Conservation (phyloP, 2,797 vertebrate species). For the Coregonus sp. region DNA sequence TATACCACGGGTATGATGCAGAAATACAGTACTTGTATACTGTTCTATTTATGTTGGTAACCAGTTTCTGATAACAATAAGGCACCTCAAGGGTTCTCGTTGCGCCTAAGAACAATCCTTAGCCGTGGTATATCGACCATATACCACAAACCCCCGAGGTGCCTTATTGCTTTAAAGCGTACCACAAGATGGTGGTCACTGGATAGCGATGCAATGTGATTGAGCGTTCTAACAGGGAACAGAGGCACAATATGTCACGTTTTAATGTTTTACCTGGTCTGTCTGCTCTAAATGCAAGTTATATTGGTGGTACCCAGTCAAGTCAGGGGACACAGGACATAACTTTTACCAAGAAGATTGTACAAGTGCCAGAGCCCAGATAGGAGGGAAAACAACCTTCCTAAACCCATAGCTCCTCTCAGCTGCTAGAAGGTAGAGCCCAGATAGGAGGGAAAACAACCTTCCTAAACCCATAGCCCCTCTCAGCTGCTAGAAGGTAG, state of each 20-base stretch:
- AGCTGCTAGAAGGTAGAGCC: slow-evolving; percentile 54
- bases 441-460: slow-evolving; percentile 35
- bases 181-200: too few relatives aligned
- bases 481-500: slow-evolving; percentile 50
- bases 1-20: too few relatives aligned
- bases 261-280: not conserved
- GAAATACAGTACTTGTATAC: too few relatives aligned
- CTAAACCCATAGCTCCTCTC: slow-evolving; percentile 59
- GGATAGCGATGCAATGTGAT: too few relatives aligned
- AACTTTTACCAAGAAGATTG: not conserved
- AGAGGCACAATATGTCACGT: too few relatives aligned
- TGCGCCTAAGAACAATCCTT: not conserved
- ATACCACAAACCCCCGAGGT: not conserved
- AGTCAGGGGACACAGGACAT: not conserved
- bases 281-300: not conserved
- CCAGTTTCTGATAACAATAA: too few relatives aligned
- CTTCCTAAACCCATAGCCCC: slow-evolving; percentile 57
- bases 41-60: too few relatives aligned
- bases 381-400: slow-evolving; percentile 38
- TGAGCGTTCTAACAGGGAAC: too few relatives aligned
- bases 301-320: not conserved
- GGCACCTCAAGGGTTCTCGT: too few relatives aligned
- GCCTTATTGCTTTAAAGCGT: not conserved
- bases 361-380: not conserved
- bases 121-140: not conserved